Evolutionary conservation across 2,797 vertebrate genomes (phyloP).

Genomic region (Ptychobarbus kaznakovi): DNA sequence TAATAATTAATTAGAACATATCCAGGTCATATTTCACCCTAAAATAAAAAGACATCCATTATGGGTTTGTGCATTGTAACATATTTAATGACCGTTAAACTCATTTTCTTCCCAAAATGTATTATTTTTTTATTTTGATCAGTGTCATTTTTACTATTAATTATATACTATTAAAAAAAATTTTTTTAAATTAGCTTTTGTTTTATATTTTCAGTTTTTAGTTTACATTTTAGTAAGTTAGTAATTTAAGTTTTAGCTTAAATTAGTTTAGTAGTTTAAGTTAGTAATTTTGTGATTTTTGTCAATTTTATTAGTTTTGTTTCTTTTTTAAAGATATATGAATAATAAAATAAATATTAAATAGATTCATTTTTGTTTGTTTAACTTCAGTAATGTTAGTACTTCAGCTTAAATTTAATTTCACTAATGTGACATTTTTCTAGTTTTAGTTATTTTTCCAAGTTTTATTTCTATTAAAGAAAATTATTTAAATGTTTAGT

Average conservation of each 20-base stretch:
- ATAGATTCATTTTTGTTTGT: not conserved
- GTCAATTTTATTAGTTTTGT: not conserved
- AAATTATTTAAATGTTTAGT: not conserved
- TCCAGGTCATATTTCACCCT: not conserved
- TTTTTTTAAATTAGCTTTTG: not conserved
- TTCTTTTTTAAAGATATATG: not conserved
- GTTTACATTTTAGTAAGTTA: not conserved
- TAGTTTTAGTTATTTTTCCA: not conserved
- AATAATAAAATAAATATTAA: too few relatives aligned
- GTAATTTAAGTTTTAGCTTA: not conserved
- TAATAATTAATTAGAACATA: not conserved
- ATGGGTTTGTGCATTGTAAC: not conserved
- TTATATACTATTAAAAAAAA: not conserved
- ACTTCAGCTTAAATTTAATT: not conserved
- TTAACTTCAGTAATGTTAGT: not conserved
- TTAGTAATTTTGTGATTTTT: not conserved
- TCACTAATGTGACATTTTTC: not conserved
- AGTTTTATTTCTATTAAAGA: not conserved
- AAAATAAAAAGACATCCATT: not conserved
- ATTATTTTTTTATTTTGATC: not conserved
- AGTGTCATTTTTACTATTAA: not conserved
- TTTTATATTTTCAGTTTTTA: not conserved
- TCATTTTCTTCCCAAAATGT: not conserved
- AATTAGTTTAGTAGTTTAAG: not conserved
- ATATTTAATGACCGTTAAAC: not conserved